A percentile compares a stretch with the other conserved stretches of the same genome.
These are phyloP conservation scores for Melieria crassipennis DNA, from an alignment of 2,888 invertebrate species.

Conservation along the genomic window DNA sequence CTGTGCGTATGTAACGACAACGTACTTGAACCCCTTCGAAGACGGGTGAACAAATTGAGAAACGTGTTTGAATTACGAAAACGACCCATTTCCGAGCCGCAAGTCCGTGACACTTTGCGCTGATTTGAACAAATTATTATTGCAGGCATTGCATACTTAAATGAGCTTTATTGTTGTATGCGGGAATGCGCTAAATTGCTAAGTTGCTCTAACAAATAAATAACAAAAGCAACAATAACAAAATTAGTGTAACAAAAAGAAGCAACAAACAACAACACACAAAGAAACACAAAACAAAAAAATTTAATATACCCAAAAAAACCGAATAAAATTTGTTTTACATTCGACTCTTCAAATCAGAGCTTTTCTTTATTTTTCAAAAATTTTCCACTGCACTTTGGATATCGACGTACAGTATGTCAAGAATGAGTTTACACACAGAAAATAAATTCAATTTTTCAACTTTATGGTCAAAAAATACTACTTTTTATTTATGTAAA, in stretches of 20 bases:
- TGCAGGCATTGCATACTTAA: no score
- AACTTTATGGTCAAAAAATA: no score
- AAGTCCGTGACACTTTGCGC: constrained; percentile 21
- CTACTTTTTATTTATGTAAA: no score
- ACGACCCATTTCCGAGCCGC: constrained; percentile 8
- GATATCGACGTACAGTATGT: no score
- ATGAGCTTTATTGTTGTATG: no score
- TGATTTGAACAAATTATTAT: constrained; percentile 4
- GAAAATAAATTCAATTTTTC: no score
- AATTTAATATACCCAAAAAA: no score
- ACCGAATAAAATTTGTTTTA: background rate
- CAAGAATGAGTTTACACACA: no score
- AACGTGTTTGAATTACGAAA: constrained; percentile 20
- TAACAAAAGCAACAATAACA: background rate
- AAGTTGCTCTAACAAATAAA: background rate
- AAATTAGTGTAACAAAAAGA: background rate
- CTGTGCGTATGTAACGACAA: background rate
- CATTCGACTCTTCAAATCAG: background rate
- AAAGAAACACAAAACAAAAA: no score
- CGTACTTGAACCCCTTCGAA: constrained; percentile 6
- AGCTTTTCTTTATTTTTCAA: background rate
- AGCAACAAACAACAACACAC: no score
- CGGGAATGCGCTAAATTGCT: no score
- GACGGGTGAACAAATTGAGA: constrained; percentile 6
- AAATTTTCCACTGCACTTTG: constrained; percentile 21